phyloP scores from a whole-genome alignment of 2,888 invertebrate species.

The Drosophila kanekoi region DNA sequence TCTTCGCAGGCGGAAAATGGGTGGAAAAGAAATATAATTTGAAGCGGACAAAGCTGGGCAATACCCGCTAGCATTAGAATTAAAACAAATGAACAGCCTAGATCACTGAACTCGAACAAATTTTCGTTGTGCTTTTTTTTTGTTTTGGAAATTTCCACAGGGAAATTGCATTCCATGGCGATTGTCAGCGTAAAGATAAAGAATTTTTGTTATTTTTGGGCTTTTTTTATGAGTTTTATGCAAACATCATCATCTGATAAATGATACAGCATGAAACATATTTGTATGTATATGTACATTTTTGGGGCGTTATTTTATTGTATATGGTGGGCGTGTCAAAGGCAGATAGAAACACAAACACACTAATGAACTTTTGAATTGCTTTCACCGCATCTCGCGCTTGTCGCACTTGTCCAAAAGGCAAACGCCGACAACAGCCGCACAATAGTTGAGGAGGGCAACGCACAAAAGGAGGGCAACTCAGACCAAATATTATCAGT shows the following conservation, averaged over 20 bases:
- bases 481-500: slow-evolving; percentile 70
- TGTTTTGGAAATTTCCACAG: slow-evolving; percentile 30
- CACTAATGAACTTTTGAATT: slow-evolving; percentile 71
- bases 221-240: slow-evolving; percentile 12
- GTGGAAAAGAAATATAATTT: no score
- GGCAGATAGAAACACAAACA: slow-evolving; percentile 18
- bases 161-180: slow-evolving; percentile 28
- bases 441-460: slow-evolving; percentile 44
- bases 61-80: neutral
- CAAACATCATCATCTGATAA: slow-evolving; percentile 49
- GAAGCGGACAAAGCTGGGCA: no score
- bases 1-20: no score
- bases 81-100: neutral
- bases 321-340: slow-evolving; percentile 51
- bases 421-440: slow-evolving; percentile 22
- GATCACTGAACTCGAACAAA: neutral
- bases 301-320: slow-evolving; percentile 32
- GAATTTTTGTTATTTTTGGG: slow-evolving; percentile 12
- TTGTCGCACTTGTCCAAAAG: slow-evolving; percentile 38
- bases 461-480: slow-evolving; percentile 38
- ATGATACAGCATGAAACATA: slow-evolving; percentile 35
- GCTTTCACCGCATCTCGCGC: slow-evolving; percentile 57
- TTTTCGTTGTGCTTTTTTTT: neutral
- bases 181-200: slow-evolving; percentile 50
- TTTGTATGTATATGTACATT: neutral